A percentile compares a stretch with the other conserved stretches of the same genome.
phyloP scores from a whole-genome alignment of 2,888 invertebrate species.

The Orthosia incerta region DNA sequence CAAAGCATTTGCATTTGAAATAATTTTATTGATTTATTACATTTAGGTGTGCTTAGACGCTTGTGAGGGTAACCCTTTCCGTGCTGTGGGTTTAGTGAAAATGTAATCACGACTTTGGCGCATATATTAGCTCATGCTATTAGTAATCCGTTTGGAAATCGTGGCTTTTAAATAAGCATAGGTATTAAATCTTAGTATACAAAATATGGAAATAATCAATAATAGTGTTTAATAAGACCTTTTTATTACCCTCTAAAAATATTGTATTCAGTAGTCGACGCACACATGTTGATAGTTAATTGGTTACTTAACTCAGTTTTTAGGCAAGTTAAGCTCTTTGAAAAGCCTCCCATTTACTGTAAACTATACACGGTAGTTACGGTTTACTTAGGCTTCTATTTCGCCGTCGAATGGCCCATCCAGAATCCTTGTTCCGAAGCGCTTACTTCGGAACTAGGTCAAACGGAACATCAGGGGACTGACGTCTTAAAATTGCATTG shows the following conservation, averaged over 20 bases:
- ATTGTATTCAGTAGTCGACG: neutral
- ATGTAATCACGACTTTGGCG: slow-evolving; percentile 22
- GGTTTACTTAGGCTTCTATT: slow-evolving; percentile 50
- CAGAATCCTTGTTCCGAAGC: slow-evolving; percentile 51
- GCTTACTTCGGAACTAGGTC: slow-evolving; percentile 59
- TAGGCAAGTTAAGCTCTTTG: slow-evolving; percentile 31
- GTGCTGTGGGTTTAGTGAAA: slow-evolving; percentile 1
- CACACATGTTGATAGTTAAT: neutral
- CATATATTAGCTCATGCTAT: slow-evolving; percentile 1
- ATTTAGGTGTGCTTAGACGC: slow-evolving; percentile 13
- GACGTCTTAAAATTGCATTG: slow-evolving; percentile 65
- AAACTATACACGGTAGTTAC: slow-evolving; percentile 32
- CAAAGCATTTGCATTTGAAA: slow-evolving; percentile 53
- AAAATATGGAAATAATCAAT: too few relatives aligned
- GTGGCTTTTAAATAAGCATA: neutral
- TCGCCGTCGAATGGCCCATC: slow-evolving; percentile 36
- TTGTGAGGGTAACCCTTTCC: slow-evolving; percentile 33
- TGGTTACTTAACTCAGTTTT: slow-evolving; percentile 24
- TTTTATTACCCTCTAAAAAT: neutral
- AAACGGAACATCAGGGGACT: slow-evolving; percentile 43
- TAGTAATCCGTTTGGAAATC: neutral
- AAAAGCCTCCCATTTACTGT: slow-evolving; percentile 32
- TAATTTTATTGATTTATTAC: slow-evolving; percentile 54
- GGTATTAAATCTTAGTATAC: neutral
- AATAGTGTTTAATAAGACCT: neutral